phyloP scores from a whole-genome alignment of 2,888 invertebrate species.

The Xestia c-nigrum region DNA sequence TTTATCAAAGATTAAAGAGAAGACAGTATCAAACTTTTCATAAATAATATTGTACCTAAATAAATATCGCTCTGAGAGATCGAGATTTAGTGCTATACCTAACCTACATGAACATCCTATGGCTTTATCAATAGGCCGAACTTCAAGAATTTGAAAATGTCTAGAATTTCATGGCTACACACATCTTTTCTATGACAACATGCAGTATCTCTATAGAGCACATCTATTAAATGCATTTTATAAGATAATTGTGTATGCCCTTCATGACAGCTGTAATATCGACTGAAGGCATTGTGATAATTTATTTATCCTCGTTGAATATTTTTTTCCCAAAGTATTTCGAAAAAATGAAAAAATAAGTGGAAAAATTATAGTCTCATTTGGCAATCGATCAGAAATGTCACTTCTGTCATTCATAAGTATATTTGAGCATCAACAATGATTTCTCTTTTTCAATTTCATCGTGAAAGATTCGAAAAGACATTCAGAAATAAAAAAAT shows the following conservation, averaged over 20 bases:
- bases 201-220: slow-evolving; percentile 82
- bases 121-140: slow-evolving; percentile 78
- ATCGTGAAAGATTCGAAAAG: slow-evolving; percentile 31
- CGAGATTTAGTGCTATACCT: slow-evolving; percentile 56
- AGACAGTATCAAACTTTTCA: slow-evolving; percentile 68
- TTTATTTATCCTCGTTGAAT: neutral
- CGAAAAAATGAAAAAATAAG: neutral
- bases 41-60: slow-evolving; percentile 62
- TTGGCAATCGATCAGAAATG: neutral
- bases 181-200: slow-evolving; percentile 83
- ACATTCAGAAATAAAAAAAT: slow-evolving; percentile 16
- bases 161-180: slow-evolving; percentile 79
- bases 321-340: slow-evolving; percentile 13
- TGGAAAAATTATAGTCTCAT: neutral
- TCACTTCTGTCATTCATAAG: slow-evolving; percentile 19
- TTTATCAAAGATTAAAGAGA: slow-evolving; percentile 68
- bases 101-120: slow-evolving; percentile 70
- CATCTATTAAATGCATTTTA: slow-evolving; percentile 76
- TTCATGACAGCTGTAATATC: slow-evolving; percentile 23
- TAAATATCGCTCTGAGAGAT: slow-evolving; percentile 64
- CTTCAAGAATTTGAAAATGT: slow-evolving; percentile 74
- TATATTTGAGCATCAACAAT: slow-evolving; percentile 47
- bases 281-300: slow-evolving; percentile 15
- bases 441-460: slow-evolving; percentile 24
- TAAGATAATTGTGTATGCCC: slow-evolving; percentile 54